Conservation (phyloP, 2,888 invertebrate species). For the Oligia strigilis region DNA sequence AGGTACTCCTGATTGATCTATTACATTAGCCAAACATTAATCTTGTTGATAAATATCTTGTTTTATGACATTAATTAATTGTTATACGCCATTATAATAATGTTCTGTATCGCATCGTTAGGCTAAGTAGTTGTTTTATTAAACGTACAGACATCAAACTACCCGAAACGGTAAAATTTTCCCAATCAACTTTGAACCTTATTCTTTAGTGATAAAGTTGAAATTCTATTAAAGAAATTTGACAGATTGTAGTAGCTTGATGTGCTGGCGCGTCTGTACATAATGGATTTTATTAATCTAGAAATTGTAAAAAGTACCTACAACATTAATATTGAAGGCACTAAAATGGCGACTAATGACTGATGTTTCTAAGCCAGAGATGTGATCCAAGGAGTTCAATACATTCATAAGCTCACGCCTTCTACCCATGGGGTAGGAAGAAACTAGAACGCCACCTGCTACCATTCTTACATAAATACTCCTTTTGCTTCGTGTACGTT, state of each 20-base stretch:
- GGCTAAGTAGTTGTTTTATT: conserved; percentile 10
- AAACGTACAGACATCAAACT: not conserved
- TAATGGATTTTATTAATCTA: not conserved
- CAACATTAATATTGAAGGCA: too few relatives aligned
- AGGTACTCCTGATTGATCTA: conserved; percentile 52
- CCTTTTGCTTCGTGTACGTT: not conserved
- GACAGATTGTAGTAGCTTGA: too few relatives aligned
- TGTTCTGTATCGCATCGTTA: conserved; percentile 12
- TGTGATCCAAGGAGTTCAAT: not conserved
- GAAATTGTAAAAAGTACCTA: too few relatives aligned
- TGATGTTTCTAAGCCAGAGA: not conserved
- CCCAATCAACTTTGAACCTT: too few relatives aligned
- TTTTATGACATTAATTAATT: conserved; percentile 55
- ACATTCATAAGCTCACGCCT: not conserved
- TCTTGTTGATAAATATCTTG: conserved; percentile 57
- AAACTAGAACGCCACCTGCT: not conserved
- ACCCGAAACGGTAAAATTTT: too few relatives aligned
- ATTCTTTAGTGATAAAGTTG: too few relatives aligned
- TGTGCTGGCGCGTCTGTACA: not conserved
- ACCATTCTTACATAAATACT: not conserved
- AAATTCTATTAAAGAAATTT: too few relatives aligned
- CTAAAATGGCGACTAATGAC: not conserved
- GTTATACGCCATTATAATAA: conserved; percentile 24
- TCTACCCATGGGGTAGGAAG: not conserved
- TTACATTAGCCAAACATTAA: conserved; percentile 56